Base-by-base conservation (phyloP, 1,140 invertebrate genomes). In the Musca vetustissima region DNA sequence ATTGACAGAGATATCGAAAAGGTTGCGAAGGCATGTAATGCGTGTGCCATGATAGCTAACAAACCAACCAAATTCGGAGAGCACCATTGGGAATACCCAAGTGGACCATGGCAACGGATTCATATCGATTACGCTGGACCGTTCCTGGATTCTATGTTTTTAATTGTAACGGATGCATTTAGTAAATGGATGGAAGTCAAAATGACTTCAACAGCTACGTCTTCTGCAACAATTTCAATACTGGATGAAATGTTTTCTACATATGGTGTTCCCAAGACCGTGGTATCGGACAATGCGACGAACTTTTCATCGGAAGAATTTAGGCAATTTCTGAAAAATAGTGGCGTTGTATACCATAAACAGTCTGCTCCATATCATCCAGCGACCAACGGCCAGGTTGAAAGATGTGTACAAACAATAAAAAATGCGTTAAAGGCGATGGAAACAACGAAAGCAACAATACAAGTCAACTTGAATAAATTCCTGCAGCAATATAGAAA, bases 321-420 rank as follows among this genome's bases (percentile, higher is more conserved):
- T 52, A 25, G 21, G 11, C 6, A 49, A 3, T 66, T 66, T 48
- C 17, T 64, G 15, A 65, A 32, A 65, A 22, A 17, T 19, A 49
- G 21, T 24, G 47, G 47, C 1, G 19, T 68, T 85, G 81, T 80
- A 71, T 80, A 19, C 81, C 85, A 72, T 74, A 85, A 9, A 70
- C 72, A 14, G 61, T 19, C 28, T 14, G 55, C 36, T 6, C 67
- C 64, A 17, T 65, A 48, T 28, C 28, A 28, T 8, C 64, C 64
- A 22, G 64, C 43, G 21, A 49, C 64, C 13, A 65, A 65, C 43
- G 43, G 64, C 4, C 64, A 65, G 47, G 64, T 43, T n/a, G 64
- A 65, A 43, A 32, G 64, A 43, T 48, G 36, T 2, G 64, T 65
- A 14, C 64, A 65, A 65, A 65, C 36, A 4, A 49, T 50, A 65